Evolutionary conservation across 2,888 invertebrate species (phyloP).

Genomic region (Cerceris rybyensis): DNA sequence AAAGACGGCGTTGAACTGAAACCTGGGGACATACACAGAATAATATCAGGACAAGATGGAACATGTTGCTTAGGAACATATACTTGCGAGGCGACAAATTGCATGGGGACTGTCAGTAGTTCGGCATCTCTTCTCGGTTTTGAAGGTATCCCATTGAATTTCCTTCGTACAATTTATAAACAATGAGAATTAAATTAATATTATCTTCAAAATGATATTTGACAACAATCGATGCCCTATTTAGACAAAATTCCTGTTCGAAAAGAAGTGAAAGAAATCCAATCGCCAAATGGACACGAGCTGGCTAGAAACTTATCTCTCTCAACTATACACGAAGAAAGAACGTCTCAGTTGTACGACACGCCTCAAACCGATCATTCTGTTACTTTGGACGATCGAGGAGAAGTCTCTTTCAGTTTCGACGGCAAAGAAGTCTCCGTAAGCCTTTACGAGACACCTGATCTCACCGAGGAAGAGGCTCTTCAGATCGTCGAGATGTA

Average conservation of each 20-base stretch:
- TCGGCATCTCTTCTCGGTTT: conserved; percentile 94
- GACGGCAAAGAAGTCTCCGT: conserved; percentile 96
- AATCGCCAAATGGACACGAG: conserved; percentile 59
- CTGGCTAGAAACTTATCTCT: conserved; percentile 91
- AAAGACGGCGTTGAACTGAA: conserved; percentile 95
- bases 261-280: conserved; percentile 59
- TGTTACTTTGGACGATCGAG: conserved; percentile 90
- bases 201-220: neutral
- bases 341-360: conserved; percentile 94
- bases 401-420: conserved; percentile 94
- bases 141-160: conserved; percentile 84
- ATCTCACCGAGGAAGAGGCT: conserved; percentile 95
- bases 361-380: conserved; percentile 88
- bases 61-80: conserved; percentile 95
- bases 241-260: conserved; percentile 59
- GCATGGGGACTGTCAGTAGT: conserved; percentile 94
- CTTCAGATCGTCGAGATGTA: conserved; percentile 96
- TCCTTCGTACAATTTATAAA: neutral
- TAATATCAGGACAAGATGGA: conserved; percentile 94
- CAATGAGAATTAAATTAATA: no score
- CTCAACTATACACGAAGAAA: conserved; percentile 95
- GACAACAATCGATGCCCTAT: neutral
- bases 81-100: conserved; percentile 94
- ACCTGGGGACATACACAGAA: conserved; percentile 95
- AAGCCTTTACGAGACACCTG: conserved; percentile 95